Conservation (phyloP, 1,140 invertebrate species). For the Conopomorpha cramerella region DNA sequence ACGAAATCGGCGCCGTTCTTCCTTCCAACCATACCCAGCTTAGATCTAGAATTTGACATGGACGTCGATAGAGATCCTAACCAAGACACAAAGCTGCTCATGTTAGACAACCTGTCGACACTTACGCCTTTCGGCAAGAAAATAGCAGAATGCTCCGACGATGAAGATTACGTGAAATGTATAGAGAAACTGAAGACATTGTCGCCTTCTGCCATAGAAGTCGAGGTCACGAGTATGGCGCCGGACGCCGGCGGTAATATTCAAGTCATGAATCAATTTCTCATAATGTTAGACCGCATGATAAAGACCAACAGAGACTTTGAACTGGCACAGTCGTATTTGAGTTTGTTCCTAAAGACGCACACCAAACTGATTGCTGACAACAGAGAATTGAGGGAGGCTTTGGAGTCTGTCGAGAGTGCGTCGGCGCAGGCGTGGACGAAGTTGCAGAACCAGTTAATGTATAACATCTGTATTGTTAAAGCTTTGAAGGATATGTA, state of each 20-base stretch:
- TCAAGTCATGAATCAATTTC: constrained; percentile 76
- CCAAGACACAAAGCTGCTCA: constrained; percentile 57
- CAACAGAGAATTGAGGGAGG: constrained; percentile 61
- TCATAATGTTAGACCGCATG: constrained; percentile 75
- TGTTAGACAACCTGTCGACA: constrained; percentile 64
- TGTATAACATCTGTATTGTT: constrained; percentile 79
- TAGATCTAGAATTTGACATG: constrained; percentile 83
- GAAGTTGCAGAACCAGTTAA: constrained; percentile 70
- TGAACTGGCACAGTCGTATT: constrained; percentile 90
- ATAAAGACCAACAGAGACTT: constrained; percentile 82
- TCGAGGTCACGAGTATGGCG: constrained; percentile 83
- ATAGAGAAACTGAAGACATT: constrained; percentile 79
- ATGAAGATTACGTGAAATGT: constrained; percentile 60
- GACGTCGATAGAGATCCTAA: constrained; percentile 43
- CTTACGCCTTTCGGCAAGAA: constrained; percentile 70
- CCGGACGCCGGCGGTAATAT: constrained; percentile 72
- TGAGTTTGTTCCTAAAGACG: constrained; percentile 89
- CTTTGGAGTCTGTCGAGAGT: constrained; percentile 64
- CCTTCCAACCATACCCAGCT: constrained; percentile 84
- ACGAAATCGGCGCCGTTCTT: constrained; percentile 94
- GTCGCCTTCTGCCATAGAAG: constrained; percentile 85
- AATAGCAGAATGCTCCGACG: constrained; percentile 43
- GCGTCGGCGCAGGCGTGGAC: constrained; percentile 69
- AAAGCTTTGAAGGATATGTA: constrained; percentile 73
- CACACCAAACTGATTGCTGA: constrained; percentile 71